Percentiles rank a stretch among this genome's conserved stretches.
These are phyloP conservation scores for Desmodus rotundus DNA, from an alignment of 2,113 vertebrate species.

Conservation along the genomic window DNA sequence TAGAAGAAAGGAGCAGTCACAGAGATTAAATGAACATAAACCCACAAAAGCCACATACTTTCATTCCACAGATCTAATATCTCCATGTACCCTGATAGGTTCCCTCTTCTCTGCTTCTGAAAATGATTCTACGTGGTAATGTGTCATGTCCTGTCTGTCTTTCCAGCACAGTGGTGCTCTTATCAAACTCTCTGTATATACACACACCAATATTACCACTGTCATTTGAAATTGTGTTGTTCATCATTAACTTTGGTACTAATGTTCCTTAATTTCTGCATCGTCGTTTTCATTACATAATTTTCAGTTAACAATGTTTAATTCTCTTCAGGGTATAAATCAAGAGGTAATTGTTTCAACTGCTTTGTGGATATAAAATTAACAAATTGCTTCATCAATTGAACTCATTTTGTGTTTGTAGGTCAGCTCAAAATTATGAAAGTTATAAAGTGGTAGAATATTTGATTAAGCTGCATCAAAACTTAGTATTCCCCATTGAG, in stretches of 20 bases:
- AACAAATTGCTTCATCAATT: background rate
- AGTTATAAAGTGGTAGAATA: background rate
- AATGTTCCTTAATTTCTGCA: background rate
- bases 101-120: background rate
- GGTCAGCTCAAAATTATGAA: background rate
- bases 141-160: background rate
- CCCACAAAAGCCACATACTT: background rate
- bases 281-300: background rate
- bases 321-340: conserved; percentile 8
- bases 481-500: background rate
- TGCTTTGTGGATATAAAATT: background rate
- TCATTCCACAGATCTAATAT: background rate
- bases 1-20: background rate
- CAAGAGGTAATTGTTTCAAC: background rate
- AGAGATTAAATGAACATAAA: background rate
- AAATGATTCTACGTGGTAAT: background rate
- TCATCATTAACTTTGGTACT: background rate
- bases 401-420: background rate
- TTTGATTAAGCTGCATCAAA: background rate
- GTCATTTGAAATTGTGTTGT: background rate
- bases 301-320: background rate
- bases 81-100: background rate
- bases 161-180: background rate
- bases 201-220: background rate
- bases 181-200: background rate